Evolutionary conservation across 2,888 invertebrate genomes (phyloP), one percentile per base, ranked within the genome.

Genomic region (Aphidoletes aphidimyza): DNA sequence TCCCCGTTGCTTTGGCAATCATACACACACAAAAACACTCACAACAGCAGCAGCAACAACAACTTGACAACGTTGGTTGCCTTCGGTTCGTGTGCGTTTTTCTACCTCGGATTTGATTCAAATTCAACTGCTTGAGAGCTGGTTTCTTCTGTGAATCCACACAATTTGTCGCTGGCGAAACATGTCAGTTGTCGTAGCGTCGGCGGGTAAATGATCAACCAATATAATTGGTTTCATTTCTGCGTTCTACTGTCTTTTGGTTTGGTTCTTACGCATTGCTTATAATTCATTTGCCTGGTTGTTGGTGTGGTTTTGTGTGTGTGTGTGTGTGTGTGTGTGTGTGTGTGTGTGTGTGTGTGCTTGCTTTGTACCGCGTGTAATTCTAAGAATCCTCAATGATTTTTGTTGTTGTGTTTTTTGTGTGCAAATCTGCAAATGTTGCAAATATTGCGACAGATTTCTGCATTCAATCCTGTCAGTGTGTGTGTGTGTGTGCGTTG

Each of bases 131-230:
- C 54, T 2, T 22, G 8, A 9, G 6, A 14, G 42, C 6, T 42
- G 6, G 42, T 22, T 49, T 22, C 26, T 54, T 26, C 26, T 54
- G 54, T 19, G 54, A 54, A 54, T 54, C 22, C 54, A 54, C 54
- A 54, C 54, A 54, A 54, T 54, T 54, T 54, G 54, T 54, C 54
- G 54, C 26, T 54, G 54, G 54, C 54, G 26, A 26, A 54, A 54
- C 54, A 54, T 54, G 54, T 78, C 36, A 36, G 6, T 17, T 54
- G 19, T 22, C 59, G 59, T 26, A 78, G 78, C 78, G 78, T 78
- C 36, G 78, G 78, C 78, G 78, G 78, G 36, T 26, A 54, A 78
- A 78, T 78, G 78, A 78, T 78, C 36, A 78, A 78, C 78, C 22
- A 69, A 78, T 36, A 78, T 78, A 78, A 78, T 78, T 78, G 78